Percentiles rank a stretch among this genome's conserved stretches.
These are phyloP conservation scores for Penelope pileata DNA, from an alignment of 2,113 vertebrate genomes.

Conservation along the genomic window DNA sequence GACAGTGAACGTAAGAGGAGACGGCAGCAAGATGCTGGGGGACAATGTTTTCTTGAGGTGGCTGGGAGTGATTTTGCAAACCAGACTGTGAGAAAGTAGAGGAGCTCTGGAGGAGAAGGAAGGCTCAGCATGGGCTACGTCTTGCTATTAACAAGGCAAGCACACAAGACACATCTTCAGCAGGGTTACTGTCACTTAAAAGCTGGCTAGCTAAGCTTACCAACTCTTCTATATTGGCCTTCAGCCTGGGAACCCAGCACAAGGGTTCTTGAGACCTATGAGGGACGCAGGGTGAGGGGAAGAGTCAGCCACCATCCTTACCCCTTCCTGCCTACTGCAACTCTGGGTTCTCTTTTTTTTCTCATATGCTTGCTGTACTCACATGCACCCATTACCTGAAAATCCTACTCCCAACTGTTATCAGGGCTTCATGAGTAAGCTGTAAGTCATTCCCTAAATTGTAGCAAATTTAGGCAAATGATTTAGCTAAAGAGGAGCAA, in stretches of 20 bases:
- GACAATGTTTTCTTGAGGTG: background rate
- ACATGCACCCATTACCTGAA: background rate
- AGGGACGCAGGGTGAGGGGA: background rate
- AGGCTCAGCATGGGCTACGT: background rate
- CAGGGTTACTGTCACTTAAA: background rate
- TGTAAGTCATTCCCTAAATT: background rate
- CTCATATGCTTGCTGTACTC: background rate
- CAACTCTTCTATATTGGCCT: background rate
- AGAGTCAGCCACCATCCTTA: background rate
- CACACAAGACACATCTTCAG: fast-evolving
- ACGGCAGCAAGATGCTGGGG: background rate
- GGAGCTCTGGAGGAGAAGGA: background rate
- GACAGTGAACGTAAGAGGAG: background rate
- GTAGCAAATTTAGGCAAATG: background rate
- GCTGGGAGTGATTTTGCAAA: background rate
- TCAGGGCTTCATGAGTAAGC: background rate
- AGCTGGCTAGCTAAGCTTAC: background rate
- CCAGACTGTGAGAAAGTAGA: background rate
- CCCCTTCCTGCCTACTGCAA: background rate
- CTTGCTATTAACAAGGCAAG: background rate
- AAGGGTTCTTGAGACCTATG: background rate
- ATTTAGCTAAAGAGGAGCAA: background rate
- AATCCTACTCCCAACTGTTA: background rate
- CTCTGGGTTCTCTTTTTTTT: background rate
- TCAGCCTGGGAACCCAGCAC: background rate